These are phyloP conservation scores for Nycteola revayana DNA, from an alignment of 2,888 invertebrate species.

Conservation along the genomic window DNA sequence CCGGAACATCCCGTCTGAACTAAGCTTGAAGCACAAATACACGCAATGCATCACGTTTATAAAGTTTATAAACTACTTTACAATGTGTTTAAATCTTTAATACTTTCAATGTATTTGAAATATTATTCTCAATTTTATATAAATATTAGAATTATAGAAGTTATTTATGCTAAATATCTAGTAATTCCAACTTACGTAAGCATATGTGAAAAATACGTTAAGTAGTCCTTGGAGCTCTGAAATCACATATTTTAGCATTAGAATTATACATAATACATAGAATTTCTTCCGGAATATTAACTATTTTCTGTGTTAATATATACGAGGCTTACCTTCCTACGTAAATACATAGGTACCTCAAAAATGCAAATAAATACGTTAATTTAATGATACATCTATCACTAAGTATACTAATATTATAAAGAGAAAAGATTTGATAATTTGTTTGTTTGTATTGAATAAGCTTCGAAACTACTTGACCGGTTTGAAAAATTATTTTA, in stretches of 20 bases:
- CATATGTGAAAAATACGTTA: slow-evolving; percentile 20
- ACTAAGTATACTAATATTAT: no score
- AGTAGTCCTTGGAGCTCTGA: slow-evolving; percentile 26
- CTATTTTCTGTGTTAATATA: no score
- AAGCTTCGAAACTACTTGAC: no score
- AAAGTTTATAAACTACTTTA: background rate
- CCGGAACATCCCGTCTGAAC: slow-evolving; percentile 76
- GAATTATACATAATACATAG: slow-evolving; percentile 11
- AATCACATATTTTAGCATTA: slow-evolving; percentile 19
- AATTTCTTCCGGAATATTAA: no score
- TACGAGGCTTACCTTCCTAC: no score
- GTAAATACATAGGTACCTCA: no score
- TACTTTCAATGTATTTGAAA: slow-evolving; percentile 1
- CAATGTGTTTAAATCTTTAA: slow-evolving; percentile 9
- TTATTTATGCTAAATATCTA: slow-evolving; percentile 25
- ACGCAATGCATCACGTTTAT: slow-evolving; percentile 25
- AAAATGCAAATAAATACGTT: no score
- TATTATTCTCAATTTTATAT: slow-evolving; percentile 7
- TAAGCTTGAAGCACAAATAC: slow-evolving; percentile 47
- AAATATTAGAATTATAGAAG: slow-evolving; percentile 10
- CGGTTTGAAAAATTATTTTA: no score
- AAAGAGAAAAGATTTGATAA: no score
- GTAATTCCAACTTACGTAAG: slow-evolving; percentile 7
- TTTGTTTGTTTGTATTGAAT: no score
- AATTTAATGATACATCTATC: slow-evolving; percentile 4